Evolutionary conservation across 2,797 vertebrate species (phyloP).

Genomic region (Dipus sagitta): DNA sequence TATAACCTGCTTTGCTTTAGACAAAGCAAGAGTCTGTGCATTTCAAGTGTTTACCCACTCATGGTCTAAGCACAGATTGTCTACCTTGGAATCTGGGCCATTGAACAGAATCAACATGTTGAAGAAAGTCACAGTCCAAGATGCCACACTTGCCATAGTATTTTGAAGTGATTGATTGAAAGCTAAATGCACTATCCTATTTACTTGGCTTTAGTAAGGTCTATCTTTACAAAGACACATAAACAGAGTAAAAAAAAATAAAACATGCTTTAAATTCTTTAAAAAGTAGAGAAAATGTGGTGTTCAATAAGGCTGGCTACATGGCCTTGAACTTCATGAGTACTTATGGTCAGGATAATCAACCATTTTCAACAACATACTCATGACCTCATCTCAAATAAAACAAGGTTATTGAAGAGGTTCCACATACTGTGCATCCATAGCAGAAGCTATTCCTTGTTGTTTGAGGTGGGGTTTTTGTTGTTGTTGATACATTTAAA

Average conservation of each 20-base stretch:
- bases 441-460: not conserved
- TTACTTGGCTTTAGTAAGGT: not conserved
- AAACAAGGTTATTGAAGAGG: constrained; percentile 29
- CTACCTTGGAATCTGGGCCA: not conserved
- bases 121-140: not conserved
- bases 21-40: constrained; percentile 60
- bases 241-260: not conserved
- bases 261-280: constrained; percentile 11
- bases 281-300: not conserved
- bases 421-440: not conserved
- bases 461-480: constrained; percentile 48
- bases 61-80: not conserved
- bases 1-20: constrained; percentile 54
- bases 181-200: not conserved
- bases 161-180: constrained; percentile 9
- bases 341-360: not conserved
- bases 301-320: not conserved
- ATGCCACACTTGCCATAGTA: not conserved
- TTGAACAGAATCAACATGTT: not conserved
- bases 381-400: constrained; percentile 56
- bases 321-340: not conserved
- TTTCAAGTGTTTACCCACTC: not conserved
- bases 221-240: not conserved
- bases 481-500: constrained; percentile 72
- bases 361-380: not conserved